These are phyloP conservation scores for Orgyia antiqua DNA, from an alignment of 2,888 invertebrate genomes.

Conservation along the genomic window DNA sequence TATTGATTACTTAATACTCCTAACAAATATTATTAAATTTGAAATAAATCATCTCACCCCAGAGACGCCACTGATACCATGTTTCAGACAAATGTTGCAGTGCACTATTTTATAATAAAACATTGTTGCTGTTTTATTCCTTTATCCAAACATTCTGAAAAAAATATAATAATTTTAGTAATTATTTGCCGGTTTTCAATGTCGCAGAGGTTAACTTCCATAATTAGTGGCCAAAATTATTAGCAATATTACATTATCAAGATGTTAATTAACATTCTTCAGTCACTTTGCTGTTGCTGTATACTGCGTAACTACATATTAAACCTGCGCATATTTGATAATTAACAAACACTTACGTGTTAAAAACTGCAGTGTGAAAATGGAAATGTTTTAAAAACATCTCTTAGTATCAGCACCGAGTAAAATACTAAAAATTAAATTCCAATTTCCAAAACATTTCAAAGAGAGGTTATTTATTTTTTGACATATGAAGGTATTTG, in stretches of 20 bases:
- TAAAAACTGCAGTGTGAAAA: neutral
- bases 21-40: too few species aligned
- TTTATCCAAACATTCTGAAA: conserved; percentile 62
- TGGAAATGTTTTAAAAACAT: neutral
- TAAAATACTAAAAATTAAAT: neutral
- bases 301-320: too few species aligned
- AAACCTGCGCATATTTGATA: too few species aligned
- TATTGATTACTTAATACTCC: too few species aligned
- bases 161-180: conserved; percentile 8
- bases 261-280: too few species aligned
- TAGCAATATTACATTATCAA: too few species aligned
- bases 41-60: conserved; percentile 39
- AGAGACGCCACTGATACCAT: conserved; percentile 46
- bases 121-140: conserved; percentile 34
- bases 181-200: too few species aligned
- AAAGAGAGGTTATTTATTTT: neutral
- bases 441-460: neutral
- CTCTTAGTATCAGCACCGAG: neutral
- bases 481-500: neutral
- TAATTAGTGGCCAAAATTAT: too few species aligned
- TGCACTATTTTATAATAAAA: conserved; percentile 62
- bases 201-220: too few species aligned
- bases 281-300: too few species aligned
- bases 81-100: conserved; percentile 56
- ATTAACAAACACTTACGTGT: neutral